Percentiles rank a stretch among this genome's conserved stretches.
phyloP scores from a whole-genome alignment of 2,113 vertebrate species.

The Dascyllus trimaculatus region DNA sequence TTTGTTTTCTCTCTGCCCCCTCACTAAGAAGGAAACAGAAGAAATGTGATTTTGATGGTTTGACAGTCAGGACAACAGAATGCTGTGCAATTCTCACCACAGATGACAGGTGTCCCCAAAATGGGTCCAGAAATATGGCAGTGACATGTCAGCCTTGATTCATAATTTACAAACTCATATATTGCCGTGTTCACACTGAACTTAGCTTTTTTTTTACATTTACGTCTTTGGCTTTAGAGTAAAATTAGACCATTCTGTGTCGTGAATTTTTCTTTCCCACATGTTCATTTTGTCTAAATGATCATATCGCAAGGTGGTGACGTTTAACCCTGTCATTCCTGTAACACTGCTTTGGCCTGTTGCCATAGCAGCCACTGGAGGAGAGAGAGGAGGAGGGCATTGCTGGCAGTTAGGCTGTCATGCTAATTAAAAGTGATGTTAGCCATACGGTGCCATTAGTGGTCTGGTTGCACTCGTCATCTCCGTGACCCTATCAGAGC shows the following conservation, averaged over 20 bases:
- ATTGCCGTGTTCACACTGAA: neutral
- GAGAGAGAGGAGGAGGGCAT: constrained; percentile 37
- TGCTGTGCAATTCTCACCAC: constrained; percentile 26
- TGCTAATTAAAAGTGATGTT: constrained; percentile 79
- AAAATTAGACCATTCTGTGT: neutral
- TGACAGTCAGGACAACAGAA: constrained; percentile 64
- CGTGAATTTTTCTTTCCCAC: constrained; percentile 11
- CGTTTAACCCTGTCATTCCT: constrained; percentile 48
- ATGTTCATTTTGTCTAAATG: constrained; percentile 25
- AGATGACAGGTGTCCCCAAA: constrained; percentile 47
- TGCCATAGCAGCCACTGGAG: constrained; percentile 59
- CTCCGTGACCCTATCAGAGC: constrained; percentile 54
- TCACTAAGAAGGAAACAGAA: constrained; percentile 49
- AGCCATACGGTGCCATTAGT: constrained; percentile 71
- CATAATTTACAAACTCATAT: constrained; percentile 42
- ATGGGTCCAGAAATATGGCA: constrained; percentile 37
- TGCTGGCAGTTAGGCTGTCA: constrained; percentile 62
- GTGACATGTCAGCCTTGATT: constrained; percentile 43
- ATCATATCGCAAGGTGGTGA: constrained; percentile 29
- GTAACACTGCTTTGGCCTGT: constrained; percentile 43
- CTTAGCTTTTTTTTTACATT: neutral
- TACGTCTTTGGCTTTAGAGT: neutral
- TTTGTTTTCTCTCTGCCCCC: constrained; percentile 45
- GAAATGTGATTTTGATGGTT: constrained; percentile 68
- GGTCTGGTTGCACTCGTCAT: constrained; percentile 55